A percentile compares a stretch with the other conserved stretches of the same genome.
Conservation (phyloP, 2,797 vertebrate genomes). For the Rhincodon typus region DNA sequence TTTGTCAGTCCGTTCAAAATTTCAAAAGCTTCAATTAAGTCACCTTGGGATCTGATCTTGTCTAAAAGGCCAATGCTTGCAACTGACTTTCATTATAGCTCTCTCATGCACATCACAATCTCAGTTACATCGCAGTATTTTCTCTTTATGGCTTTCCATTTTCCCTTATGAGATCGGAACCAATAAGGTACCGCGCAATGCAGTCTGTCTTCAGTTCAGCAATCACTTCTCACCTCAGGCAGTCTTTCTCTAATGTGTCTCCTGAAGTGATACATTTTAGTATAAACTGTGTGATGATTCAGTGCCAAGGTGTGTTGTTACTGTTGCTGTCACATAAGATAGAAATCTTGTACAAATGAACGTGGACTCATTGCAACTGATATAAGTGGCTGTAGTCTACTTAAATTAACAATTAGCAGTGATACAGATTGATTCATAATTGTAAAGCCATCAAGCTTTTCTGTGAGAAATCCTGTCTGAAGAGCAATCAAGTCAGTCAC, state of each 20-base stretch:
- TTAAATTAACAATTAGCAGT: not conserved
- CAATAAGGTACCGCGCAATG: not conserved
- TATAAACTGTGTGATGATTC: not conserved
- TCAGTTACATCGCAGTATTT: not conserved
- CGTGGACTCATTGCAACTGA: not conserved
- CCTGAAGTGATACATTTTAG: not conserved
- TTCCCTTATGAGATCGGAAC: not conserved
- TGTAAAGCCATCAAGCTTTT: not conserved
- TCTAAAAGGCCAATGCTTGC: not conserved
- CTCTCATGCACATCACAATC: not conserved
- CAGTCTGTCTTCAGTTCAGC: conserved; percentile 8
- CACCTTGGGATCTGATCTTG: not conserved
- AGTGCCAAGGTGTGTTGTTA: not conserved
- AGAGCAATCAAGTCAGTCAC: not conserved
- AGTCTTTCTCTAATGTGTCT: not conserved
- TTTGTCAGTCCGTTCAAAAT: not conserved
- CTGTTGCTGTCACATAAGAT: not conserved
- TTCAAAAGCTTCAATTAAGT: not conserved
- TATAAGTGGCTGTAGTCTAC: not conserved
- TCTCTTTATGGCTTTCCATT: not conserved
- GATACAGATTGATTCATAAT: not conserved
- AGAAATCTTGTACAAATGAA: not conserved
- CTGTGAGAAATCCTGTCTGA: not conserved
- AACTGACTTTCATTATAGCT: not conserved
- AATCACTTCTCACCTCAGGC: conserved; percentile 28